Evolutionary conservation across 2,888 invertebrate species (phyloP), one percentile per base, ranked within the genome.

Genomic region (Lamellibrachia columna): DNA sequence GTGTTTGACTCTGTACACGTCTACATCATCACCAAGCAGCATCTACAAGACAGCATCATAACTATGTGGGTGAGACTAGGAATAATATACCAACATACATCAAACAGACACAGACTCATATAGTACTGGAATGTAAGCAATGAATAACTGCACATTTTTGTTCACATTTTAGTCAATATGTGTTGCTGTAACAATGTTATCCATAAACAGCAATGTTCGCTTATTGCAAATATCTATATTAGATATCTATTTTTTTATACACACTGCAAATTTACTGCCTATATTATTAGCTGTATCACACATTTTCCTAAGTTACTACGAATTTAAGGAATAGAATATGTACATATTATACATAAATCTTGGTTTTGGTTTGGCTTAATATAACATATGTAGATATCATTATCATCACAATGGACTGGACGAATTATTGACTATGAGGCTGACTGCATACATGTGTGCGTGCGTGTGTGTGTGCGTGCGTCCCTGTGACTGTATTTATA

Each of bases 21-120:
- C 53, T 99, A 98, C 96, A 98, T 99, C 94, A 99, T 99, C 96
- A 99, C 99, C 4, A 99, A 99, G 97, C 98, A 98, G 55, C 98
- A 99, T 95, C 97, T 99, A 75, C 98, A 98, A 96, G 97, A 98
- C 94, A 98, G 98, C 96, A 98, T 98, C 9, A 98, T 99, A 96
- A 99, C 99, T 8, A 98, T 99, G 97, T 98, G 97, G 97, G 98
- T 95, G 55, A 53, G 28, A 52, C 53, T 22, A 52, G 22, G 28
- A 2, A 28, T 92, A 75, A 92, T 9, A 6, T 91, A 60, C 91
- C 60, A n/a, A 28, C 7, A 52, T 53, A 91, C 6, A 22, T 75
- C 6, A 75, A 22, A 11, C 15, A 75, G n/a, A 75, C 22, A 75
- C 75, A 40, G 22, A 75, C 9, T 55, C 55, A 55, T 55, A 8